These are phyloP conservation scores for Tyrannus savana DNA, from an alignment of 2,113 vertebrate genomes.

Conservation along the genomic window DNA sequence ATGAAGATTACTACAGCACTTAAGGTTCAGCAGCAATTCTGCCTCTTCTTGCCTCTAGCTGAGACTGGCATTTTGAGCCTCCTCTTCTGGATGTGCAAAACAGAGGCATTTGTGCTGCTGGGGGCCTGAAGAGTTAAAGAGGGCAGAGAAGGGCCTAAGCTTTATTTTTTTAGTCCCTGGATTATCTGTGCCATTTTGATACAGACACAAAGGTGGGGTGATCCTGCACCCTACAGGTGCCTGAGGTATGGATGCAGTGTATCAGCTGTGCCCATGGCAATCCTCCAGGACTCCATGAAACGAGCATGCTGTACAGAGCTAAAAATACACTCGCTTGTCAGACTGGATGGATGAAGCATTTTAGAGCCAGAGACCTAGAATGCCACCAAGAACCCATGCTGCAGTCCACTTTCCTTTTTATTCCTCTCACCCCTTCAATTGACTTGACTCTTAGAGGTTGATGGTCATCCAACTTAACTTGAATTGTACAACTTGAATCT, in stretches of 20 bases:
- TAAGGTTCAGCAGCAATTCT: background rate
- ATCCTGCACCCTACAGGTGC: background rate
- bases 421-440: background rate
- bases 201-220: background rate
- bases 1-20: slow-evolving; percentile 14
- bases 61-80: slow-evolving; percentile 32
- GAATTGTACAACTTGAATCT: background rate
- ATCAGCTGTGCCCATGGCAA: background rate
- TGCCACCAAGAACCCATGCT: background rate
- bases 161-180: background rate
- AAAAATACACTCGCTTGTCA: slow-evolving; percentile 15
- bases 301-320: background rate
- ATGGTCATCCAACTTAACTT: background rate
- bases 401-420: background rate
- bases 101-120: background rate
- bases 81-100: background rate
- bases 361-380: background rate
- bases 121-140: background rate
- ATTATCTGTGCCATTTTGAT: background rate
- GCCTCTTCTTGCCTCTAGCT: slow-evolving; percentile 33
- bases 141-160: background rate
- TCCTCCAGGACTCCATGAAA: background rate
- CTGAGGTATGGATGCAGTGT: background rate
- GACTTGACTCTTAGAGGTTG: background rate
- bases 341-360: background rate